Evolutionary conservation across 2,113 vertebrate genomes (phyloP).

Genomic region (Limnothrissa miodon): DNA sequence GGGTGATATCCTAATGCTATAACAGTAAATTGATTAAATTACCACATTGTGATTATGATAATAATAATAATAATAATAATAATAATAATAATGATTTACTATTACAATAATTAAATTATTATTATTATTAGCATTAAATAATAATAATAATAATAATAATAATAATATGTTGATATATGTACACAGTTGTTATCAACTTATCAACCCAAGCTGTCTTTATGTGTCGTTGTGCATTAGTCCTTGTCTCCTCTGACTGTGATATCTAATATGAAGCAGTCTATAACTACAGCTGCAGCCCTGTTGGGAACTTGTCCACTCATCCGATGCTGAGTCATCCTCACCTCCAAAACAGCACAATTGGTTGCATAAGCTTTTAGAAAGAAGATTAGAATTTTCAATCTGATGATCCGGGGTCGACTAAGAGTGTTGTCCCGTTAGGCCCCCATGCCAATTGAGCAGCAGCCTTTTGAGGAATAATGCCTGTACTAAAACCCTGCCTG

Average conservation of each 20-base stretch:
- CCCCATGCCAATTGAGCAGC: background rate
- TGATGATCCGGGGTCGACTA: conserved; percentile 53
- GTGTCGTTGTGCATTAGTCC: too few species aligned
- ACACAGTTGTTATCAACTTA: too few species aligned
- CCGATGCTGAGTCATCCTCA: conserved; percentile 53
- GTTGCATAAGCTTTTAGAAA: conserved; percentile 65
- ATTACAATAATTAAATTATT: too few species aligned
- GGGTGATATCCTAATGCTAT: background rate
- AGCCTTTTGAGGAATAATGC: background rate
- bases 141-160: too few species aligned
- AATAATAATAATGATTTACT: too few species aligned
- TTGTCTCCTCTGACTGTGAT: background rate
- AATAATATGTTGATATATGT: too few species aligned
- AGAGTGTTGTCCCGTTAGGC: conserved; percentile 8
- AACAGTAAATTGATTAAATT: too few species aligned
- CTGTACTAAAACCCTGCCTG: background rate
- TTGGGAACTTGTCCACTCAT: background rate
- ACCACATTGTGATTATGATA: too few species aligned
- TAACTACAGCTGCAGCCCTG: background rate
- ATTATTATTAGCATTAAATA: too few species aligned
- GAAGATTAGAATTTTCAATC: conserved; percentile 62
- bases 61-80: too few species aligned
- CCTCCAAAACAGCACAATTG: conserved; percentile 51
- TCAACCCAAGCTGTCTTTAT: background rate
- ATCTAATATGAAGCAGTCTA: background rate